These are phyloP conservation scores for Taenioides sp. DNA, from an alignment of 2,797 vertebrate genomes.

Conservation along the genomic window DNA sequence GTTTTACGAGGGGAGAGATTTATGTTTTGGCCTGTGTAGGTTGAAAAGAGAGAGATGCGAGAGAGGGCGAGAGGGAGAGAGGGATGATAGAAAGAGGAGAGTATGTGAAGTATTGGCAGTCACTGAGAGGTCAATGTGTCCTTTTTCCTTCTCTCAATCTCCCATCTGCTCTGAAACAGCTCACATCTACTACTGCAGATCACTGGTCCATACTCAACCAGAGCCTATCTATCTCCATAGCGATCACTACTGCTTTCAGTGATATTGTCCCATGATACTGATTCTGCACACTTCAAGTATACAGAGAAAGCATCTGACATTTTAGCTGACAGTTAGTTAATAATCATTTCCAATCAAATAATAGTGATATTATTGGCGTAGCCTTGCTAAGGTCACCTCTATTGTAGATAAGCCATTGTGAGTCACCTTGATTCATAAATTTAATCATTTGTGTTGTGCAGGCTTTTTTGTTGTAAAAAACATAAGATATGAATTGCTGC, in stretches of 20 bases:
- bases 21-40: constrained; percentile 8
- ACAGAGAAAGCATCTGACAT: neutral
- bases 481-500: too few relatives aligned
- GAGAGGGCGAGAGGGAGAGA: neutral
- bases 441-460: too few relatives aligned
- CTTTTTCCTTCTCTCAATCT: constrained; percentile 34
- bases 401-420: too few relatives aligned
- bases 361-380: too few relatives aligned
- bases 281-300: neutral
- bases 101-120: constrained; percentile 13
- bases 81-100: neutral
- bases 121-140: constrained; percentile 24
- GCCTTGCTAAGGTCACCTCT: neutral
- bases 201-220: constrained; percentile 32
- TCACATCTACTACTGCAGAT: constrained; percentile 44
- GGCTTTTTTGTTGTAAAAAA: too few relatives aligned
- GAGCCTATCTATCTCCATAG: constrained; percentile 28
- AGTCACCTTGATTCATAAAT: too few relatives aligned
- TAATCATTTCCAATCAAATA: neutral
- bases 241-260: neutral
- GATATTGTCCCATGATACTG: constrained; percentile 5
- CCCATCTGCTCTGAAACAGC: constrained; percentile 28
- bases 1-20: constrained; percentile 22
- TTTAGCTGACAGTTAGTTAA: neutral
- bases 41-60: neutral